Evolutionary conservation across 2,113 vertebrate genomes (phyloP).

Genomic region (Sisor rabdophorus): DNA sequence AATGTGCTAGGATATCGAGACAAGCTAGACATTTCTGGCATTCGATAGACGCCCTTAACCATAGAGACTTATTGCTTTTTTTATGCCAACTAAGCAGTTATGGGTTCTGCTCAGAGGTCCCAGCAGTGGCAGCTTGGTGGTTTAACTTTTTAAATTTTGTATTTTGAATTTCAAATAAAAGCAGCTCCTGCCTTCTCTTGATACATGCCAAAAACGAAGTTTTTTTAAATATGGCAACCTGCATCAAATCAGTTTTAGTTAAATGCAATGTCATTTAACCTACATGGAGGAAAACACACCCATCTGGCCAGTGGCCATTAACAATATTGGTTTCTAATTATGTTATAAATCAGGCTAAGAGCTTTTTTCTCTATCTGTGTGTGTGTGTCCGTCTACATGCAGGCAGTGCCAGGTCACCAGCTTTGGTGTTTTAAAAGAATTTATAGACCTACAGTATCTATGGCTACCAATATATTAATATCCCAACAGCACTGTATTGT

Average conservation of each 20-base stretch:
- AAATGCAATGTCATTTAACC: slow-evolving; percentile 29
- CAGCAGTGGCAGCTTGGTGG: too few species aligned
- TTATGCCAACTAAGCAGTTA: too few species aligned
- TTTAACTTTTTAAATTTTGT: background rate
- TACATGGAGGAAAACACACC: slow-evolving; percentile 31
- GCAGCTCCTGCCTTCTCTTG: slow-evolving; percentile 4
- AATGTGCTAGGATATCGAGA: too few species aligned
- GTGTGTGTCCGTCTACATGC: background rate
- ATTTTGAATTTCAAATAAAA: background rate
- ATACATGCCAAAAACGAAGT: background rate
- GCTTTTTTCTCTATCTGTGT: slow-evolving; percentile 24
- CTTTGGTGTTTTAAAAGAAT: slow-evolving; percentile 33
- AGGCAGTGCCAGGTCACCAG: slow-evolving; percentile 17
- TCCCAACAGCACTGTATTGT: background rate
- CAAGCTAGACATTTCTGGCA: too few species aligned
- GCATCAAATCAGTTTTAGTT: slow-evolving; percentile 26
- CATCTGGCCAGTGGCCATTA: slow-evolving; percentile 61
- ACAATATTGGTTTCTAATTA: slow-evolving; percentile 65
- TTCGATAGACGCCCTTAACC: too few species aligned
- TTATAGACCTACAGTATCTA: slow-evolving; percentile 4
- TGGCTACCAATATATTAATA: background rate
- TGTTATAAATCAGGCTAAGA: slow-evolving; percentile 65
- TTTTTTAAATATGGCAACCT: slow-evolving; percentile 19
- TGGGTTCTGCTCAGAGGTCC: too few species aligned
- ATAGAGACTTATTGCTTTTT: too few species aligned